Evolutionary conservation across 2,797 vertebrate species (phyloP).

Genomic region (Onychomys leucogaster): DNA sequence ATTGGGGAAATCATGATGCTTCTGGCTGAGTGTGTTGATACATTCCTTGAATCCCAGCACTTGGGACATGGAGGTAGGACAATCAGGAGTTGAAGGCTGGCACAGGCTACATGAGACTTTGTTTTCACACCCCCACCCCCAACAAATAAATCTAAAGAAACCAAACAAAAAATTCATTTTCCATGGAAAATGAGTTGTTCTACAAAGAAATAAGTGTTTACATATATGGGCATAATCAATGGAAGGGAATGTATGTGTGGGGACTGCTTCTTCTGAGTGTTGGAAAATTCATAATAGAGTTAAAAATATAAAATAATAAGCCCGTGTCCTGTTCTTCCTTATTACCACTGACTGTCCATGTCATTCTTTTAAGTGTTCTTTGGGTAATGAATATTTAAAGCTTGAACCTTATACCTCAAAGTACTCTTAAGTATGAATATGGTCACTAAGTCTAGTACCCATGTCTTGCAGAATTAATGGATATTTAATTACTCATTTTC

Average conservation of each 20-base stretch:
- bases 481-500: slow-evolving; percentile 72
- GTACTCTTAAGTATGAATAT: slow-evolving; percentile 32
- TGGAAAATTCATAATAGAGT: slow-evolving; percentile 16
- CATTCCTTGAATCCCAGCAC: background rate
- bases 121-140: background rate
- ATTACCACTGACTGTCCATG: slow-evolving; percentile 43
- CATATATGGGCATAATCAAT: background rate
- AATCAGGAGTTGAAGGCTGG: background rate
- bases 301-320: background rate
- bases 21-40: background rate
- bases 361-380: slow-evolving; percentile 44
- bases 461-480: slow-evolving; percentile 52
- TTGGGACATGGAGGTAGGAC: background rate
- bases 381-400: slow-evolving; percentile 64
- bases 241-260: background rate
- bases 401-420: slow-evolving; percentile 46
- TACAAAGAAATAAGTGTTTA: background rate
- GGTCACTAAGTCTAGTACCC: slow-evolving; percentile 1
- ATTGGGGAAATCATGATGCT: background rate
- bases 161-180: background rate
- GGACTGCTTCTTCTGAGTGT: background rate
- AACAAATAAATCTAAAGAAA: background rate
- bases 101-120: no score
- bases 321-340: background rate
- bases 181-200: background rate